phyloP scores from a whole-genome alignment of 1,140 invertebrate genomes.

The Druon quercuslanigerum region DNA sequence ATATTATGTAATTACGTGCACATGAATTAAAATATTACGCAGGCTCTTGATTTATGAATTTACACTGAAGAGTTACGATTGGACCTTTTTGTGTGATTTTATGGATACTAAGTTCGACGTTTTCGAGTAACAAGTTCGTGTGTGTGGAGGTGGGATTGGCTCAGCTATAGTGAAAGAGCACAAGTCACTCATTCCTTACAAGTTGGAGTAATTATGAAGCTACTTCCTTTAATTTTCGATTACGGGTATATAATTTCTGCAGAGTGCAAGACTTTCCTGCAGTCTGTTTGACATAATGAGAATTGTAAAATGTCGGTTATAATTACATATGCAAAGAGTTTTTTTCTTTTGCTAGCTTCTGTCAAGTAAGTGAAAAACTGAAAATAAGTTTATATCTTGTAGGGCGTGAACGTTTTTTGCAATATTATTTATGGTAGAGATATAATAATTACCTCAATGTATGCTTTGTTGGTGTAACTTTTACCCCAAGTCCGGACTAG shows the following conservation, averaged over 20 bases:
- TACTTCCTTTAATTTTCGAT: slow-evolving; percentile 13
- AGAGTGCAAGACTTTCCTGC: background rate
- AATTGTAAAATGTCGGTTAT: slow-evolving; percentile 19
- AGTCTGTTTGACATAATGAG: slow-evolving; percentile 20
- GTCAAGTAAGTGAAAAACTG: slow-evolving; percentile 16
- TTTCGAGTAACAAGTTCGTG: background rate
- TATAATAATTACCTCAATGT: background rate
- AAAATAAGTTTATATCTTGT: background rate
- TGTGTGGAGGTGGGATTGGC: slow-evolving; percentile 4
- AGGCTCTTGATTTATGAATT: slow-evolving; percentile 6
- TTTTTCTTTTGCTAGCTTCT: background rate
- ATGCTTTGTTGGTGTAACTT: background rate
- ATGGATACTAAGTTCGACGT: slow-evolving; percentile 15
- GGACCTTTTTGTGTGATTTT: slow-evolving; percentile 15
- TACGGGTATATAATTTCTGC: slow-evolving; percentile 19
- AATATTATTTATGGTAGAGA: slow-evolving; percentile 10
- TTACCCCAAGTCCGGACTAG: no score
- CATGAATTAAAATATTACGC: slow-evolving; percentile 5
- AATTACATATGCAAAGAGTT: slow-evolving; percentile 2
- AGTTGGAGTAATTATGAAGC: slow-evolving; percentile 19
- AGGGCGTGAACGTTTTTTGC: slow-evolving; percentile 8
- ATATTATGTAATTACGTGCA: background rate
- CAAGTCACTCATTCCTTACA: slow-evolving; percentile 16
- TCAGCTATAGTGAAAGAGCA: slow-evolving; percentile 24
- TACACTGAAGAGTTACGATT: slow-evolving; percentile 17